Evolutionary conservation across 2,888 invertebrate genomes (phyloP), one percentile per base, ranked within the genome.

Genomic region (Cerastoderma edule): DNA sequence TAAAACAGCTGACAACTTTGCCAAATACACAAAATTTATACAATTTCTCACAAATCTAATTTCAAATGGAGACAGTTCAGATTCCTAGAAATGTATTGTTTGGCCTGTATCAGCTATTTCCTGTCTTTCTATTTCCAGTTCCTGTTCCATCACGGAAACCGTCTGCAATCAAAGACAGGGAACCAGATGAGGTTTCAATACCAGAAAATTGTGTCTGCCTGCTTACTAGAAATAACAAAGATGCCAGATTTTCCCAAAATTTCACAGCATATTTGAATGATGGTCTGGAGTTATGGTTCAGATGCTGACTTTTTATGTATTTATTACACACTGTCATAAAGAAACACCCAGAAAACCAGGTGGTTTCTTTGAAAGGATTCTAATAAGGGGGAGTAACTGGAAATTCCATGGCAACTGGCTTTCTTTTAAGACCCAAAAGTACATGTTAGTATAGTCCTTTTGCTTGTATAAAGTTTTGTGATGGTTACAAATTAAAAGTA

Each of bases 151-250:
- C n/a, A 22, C 33, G 57, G 28, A 57, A 57, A 32, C 57, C 24
- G 30, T 57, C 33, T 57, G 57, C 10, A 57, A 10, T 16, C 28
- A 54, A 19, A 8, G n/a, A 19, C 30, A 2, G 56, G 30, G 30
- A 56, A 56, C 56, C 56, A 56, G 56, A 56, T 19, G 10, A 2
- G 19, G 30, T 56, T 56, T 56, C 30, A 56, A 27, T 3, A 30
- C 30, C 30, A 56, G 56, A 56, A 56, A 56, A 56, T 56, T 56
- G 56, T 13, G 30, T 30, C 30, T 56, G 56, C n/a, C 56, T 56
- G 56, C n/a, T 56, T 56, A 28, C 30, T 19, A 30, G 28, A n/a
- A 56, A 56, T 28, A 10, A 56, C 27, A 56, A 56, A 28, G 30
- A 19, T 56, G 56, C 56, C 56, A 56, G 56, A 56, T 30, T 30